phyloP scores from a whole-genome alignment of 1,140 invertebrate species.

The Drosophila micromelanica region DNA sequence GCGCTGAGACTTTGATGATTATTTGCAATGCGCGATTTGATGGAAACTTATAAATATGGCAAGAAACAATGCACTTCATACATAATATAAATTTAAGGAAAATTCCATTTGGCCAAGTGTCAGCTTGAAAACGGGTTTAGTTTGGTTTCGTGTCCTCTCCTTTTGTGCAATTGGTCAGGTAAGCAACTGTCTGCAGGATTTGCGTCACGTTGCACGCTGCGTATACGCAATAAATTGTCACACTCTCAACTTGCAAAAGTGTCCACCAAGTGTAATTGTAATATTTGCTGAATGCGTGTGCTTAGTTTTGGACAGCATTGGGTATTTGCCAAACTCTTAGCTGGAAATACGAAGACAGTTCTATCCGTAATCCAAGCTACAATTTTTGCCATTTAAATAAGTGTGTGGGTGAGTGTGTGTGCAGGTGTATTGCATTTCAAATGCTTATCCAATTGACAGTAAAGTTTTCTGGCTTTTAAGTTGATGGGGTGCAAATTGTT shows the following conservation, averaged over 20 bases:
- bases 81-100: conserved; percentile 7
- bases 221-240: conserved; percentile 34
- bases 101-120: conserved; percentile 24
- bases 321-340: conserved; percentile 32
- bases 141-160: background rate
- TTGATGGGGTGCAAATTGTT: conserved; percentile 4
- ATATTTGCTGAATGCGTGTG: conserved; percentile 24
- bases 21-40: background rate
- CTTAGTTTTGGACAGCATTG: conserved; percentile 28
- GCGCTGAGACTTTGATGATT: conserved; percentile 17
- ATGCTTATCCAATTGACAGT: conserved; percentile 22
- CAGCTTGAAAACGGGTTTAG: conserved; percentile 1
- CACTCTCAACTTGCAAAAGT: conserved; percentile 18
- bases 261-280: conserved; percentile 43
- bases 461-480: background rate
- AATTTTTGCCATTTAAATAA: conserved; percentile 15
- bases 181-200: conserved; percentile 18
- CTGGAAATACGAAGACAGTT: conserved; percentile 8
- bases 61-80: background rate
- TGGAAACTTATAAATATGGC: background rate
- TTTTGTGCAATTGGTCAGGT: conserved; percentile 22
- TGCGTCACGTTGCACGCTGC: conserved; percentile 13
- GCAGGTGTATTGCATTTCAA: background rate
- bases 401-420: background rate
- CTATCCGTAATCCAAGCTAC: conserved; percentile 9